A percentile compares a stretch with the other conserved stretches of the same genome.
Evolutionary conservation across 2,797 vertebrate species (phyloP).

Genomic region (Protonibea diacanthus): DNA sequence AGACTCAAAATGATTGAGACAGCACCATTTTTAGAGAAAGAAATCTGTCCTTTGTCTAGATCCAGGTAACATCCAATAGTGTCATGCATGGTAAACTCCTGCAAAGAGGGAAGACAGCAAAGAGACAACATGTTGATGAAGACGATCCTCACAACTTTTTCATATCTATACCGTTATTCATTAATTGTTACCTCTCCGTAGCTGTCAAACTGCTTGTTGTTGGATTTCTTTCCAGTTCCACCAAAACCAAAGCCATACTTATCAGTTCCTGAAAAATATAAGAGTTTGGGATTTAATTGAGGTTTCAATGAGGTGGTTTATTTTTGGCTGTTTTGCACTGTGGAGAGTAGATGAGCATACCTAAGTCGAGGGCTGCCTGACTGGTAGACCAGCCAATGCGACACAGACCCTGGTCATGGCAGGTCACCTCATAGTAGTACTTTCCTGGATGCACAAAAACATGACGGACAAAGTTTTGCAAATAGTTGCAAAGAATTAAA

Average conservation of each 20-base stretch:
- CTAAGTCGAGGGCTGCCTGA: constrained; percentile 94
- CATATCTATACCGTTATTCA: neutral
- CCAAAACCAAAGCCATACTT: constrained; percentile 98
- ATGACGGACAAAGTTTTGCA: neutral
- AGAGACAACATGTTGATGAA: neutral
- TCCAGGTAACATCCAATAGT: constrained; percentile 95
- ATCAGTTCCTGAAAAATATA: constrained; percentile 88
- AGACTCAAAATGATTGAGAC: neutral
- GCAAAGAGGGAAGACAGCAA: constrained; percentile 14
- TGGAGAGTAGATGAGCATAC: constrained; percentile 75
- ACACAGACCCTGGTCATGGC: constrained; percentile 97
- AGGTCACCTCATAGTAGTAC: constrained; percentile 95
- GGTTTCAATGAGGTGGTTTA: neutral
- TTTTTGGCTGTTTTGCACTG: neutral
- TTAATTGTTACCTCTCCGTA: constrained; percentile 92
- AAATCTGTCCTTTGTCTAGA: constrained; percentile 89
- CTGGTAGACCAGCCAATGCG: constrained; percentile 94
- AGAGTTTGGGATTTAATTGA: neutral
- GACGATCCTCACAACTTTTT: neutral
- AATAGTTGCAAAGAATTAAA: neutral
- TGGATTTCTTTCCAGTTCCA: constrained; percentile 98
- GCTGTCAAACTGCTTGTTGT: constrained; percentile 99
- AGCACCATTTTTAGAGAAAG: constrained; percentile 97
- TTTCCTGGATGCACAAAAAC: constrained; percentile 84
- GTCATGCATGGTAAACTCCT: constrained; percentile 99